Conservation (phyloP, 92 coral and sea anemone genomes). For the Isaurus tuberculatus region DNA sequence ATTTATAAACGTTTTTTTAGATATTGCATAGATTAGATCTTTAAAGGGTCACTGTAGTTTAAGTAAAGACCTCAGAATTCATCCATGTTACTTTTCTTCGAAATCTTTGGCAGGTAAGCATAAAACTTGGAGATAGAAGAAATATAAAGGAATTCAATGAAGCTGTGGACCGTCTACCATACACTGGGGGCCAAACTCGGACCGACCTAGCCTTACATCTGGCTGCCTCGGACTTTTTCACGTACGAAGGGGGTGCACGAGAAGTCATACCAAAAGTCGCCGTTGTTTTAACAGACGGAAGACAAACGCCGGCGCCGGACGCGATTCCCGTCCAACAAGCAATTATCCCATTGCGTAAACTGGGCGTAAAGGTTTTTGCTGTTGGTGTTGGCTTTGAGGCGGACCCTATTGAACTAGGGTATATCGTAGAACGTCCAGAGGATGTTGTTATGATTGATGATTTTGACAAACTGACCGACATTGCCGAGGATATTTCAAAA, state of each 20-base stretch:
- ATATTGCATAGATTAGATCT: too few species aligned
- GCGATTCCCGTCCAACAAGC: slow-evolving; percentile 60
- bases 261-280: slow-evolving; percentile 73
- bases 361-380: slow-evolving; percentile 70
- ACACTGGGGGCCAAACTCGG: slow-evolving; percentile 81
- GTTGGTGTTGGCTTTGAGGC: slow-evolving; percentile 82
- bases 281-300: slow-evolving; percentile 87
- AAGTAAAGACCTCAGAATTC: too few species aligned
- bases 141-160: slow-evolving; percentile 46
- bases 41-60: too few species aligned
- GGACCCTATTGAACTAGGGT: slow-evolving; percentile 71
- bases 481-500: slow-evolving; percentile 74
- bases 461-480: slow-evolving; percentile 68
- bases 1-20: too few species aligned
- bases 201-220: slow-evolving; percentile 75
- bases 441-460: slow-evolving; percentile 74
- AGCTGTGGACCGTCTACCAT: slow-evolving; percentile 68
- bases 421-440: slow-evolving; percentile 65
- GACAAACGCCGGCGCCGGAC: slow-evolving; percentile 75
- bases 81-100: neutral
- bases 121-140: slow-evolving; percentile 26
- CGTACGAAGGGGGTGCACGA: slow-evolving; percentile 73
- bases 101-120: neutral
- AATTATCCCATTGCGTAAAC: slow-evolving; percentile 56
- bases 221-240: slow-evolving; percentile 71